phyloP scores from a whole-genome alignment of 1,140 invertebrate species.

The Cydia amplana region DNA sequence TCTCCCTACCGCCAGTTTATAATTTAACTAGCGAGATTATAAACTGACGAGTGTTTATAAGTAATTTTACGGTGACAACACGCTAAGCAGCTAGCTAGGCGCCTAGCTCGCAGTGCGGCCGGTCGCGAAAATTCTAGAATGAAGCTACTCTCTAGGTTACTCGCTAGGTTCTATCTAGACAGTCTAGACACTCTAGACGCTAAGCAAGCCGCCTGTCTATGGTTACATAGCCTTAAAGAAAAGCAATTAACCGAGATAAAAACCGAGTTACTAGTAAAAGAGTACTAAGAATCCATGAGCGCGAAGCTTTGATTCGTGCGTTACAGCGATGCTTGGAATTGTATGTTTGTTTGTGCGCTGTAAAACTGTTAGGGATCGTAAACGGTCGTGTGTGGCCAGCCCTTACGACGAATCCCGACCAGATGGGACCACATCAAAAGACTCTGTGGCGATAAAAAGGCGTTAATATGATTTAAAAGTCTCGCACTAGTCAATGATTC shows the following conservation, averaged over 20 bases:
- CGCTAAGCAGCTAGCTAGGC: too few species aligned
- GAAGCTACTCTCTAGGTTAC: too few species aligned
- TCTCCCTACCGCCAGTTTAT: too few species aligned
- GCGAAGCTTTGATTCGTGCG: slow-evolving; percentile 63
- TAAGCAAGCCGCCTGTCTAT: too few species aligned
- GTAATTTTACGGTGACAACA: too few species aligned
- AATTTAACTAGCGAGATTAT: too few species aligned
- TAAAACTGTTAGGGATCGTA: slow-evolving; percentile 75
- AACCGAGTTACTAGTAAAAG: slow-evolving; percentile 22
- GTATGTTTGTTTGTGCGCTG: slow-evolving; percentile 72
- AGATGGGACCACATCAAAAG: slow-evolving; percentile 76
- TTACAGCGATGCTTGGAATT: slow-evolving; percentile 67
- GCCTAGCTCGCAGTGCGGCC: too few species aligned
- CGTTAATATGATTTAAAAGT: slow-evolving; percentile 69
- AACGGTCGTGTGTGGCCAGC: slow-evolving; percentile 76
- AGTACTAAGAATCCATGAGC: slow-evolving; percentile 21
- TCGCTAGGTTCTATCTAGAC: too few species aligned
- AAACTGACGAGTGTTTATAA: too few species aligned
- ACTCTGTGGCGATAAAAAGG: slow-evolving; percentile 65
- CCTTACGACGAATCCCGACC: slow-evolving; percentile 74
- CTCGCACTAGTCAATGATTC: slow-evolving; percentile 52
- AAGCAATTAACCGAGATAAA: slow-evolving; percentile 29
- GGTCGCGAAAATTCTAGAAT: too few species aligned
- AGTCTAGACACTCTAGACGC: too few species aligned
- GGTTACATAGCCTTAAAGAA: not conserved